phyloP scores from a whole-genome alignment of 2,888 invertebrate species.

The Tigriopus californicus region DNA sequence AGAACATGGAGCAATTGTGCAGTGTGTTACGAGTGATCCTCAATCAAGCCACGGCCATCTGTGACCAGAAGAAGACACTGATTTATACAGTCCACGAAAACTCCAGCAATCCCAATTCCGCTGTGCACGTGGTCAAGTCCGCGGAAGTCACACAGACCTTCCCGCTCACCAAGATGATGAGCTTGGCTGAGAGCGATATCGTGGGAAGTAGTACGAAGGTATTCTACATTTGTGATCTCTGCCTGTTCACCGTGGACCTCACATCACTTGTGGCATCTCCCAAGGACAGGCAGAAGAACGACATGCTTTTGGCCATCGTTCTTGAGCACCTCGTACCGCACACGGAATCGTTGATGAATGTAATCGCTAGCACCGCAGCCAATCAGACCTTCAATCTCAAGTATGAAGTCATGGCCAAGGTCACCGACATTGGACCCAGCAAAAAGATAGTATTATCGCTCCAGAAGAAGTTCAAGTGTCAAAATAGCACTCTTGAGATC shows the following conservation, averaged over 20 bases:
- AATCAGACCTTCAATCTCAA: constrained; percentile 9
- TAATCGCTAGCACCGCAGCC: constrained; percentile 3
- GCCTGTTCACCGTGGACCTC: constrained; percentile 9
- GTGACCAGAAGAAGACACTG: neutral
- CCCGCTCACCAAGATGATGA: neutral
- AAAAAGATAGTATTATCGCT: constrained; percentile 2
- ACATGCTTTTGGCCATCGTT: constrained; percentile 2
- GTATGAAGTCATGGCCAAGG: constrained; percentile 1
- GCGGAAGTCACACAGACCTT: neutral
- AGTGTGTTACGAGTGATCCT: neutral
- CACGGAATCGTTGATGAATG: constrained; percentile 8
- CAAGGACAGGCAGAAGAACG: neutral
- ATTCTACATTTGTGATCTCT: constrained; percentile 8
- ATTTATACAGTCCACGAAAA: constrained; percentile 9
- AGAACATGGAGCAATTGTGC: constrained; percentile 14
- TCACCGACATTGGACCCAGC: neutral
- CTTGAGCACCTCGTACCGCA: constrained; percentile 14
- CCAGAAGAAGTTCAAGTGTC: constrained; percentile 2
- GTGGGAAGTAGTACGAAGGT: neutral
- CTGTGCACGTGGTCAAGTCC: neutral
- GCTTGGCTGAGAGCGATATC: neutral
- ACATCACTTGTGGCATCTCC: neutral
- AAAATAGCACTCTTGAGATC: neutral
- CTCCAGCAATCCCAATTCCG: neutral
- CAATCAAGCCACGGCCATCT: constrained; percentile 5